Evolutionary conservation across 2,113 vertebrate genomes (phyloP).

Genomic region (Syrrhaptes paradoxus): DNA sequence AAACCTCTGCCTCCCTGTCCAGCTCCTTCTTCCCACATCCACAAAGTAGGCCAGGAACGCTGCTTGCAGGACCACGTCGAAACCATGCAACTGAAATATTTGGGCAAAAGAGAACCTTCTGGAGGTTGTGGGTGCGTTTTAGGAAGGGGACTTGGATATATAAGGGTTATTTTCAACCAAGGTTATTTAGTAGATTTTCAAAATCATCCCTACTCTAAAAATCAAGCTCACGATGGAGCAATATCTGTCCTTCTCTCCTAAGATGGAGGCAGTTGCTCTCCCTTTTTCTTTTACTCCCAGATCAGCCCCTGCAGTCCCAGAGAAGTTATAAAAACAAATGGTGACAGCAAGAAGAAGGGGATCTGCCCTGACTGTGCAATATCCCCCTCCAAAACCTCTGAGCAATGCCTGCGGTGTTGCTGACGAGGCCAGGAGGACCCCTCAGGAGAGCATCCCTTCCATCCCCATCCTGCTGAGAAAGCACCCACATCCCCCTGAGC

Average conservation of each 20-base stretch:
- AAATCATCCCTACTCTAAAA: neutral
- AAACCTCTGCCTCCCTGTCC: neutral
- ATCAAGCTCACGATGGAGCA: neutral
- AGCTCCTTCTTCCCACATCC: neutral
- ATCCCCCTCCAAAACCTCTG: neutral
- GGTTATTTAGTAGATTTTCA: neutral
- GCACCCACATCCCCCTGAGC: neutral
- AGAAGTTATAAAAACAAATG: neutral
- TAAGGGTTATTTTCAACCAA: neutral
- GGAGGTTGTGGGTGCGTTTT: neutral
- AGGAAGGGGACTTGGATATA: accelerated
- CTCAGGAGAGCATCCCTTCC: neutral
- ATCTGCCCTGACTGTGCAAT: neutral
- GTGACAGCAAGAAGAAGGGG: neutral
- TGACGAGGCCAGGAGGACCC: neutral
- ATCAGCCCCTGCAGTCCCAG: neutral
- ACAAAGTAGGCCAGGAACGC: neutral
- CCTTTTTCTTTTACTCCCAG: neutral
- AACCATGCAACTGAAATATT: neutral
- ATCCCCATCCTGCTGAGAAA: neutral
- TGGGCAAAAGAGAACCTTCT: neutral
- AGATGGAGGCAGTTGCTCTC: neutral
- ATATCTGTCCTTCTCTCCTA: neutral
- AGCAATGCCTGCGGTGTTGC: neutral
- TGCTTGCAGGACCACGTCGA: neutral